phyloP scores from a whole-genome alignment of 1,140 invertebrate genomes.

The Tetraneura akinire region DNA sequence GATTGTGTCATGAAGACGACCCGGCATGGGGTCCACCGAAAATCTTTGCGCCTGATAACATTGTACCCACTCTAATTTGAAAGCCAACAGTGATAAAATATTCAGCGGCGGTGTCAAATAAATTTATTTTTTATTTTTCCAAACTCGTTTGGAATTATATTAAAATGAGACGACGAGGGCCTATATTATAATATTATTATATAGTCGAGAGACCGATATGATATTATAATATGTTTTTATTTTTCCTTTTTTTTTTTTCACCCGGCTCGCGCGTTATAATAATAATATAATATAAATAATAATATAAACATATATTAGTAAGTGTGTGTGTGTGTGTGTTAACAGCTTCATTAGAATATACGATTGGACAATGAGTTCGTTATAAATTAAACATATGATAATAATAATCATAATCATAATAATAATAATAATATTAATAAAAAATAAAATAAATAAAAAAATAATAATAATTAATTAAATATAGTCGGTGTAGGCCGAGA shows the following conservation, averaged over 20 bases:
- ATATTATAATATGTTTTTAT: neutral
- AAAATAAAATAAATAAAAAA: no score
- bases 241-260: neutral
- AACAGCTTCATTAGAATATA: slow-evolving; percentile 50
- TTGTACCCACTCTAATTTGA: slow-evolving; percentile 49
- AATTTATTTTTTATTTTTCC: slow-evolving; percentile 30
- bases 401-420: no score
- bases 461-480: no score
- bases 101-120: slow-evolving; percentile 46
- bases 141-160: slow-evolving; percentile 49
- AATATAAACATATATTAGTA: neutral
- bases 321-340: neutral
- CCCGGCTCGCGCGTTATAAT: neutral
- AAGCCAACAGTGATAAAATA: slow-evolving; percentile 48
- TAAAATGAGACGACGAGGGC: no score
- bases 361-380: slow-evolving; percentile 46
- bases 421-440: no score
- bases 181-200: no score
- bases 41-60: slow-evolving; percentile 41
- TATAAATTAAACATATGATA: slow-evolving; percentile 29
- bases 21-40: slow-evolving; percentile 43
- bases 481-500: slow-evolving; percentile 30
- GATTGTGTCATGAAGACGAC: slow-evolving; percentile 27
- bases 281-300: no score
- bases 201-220: slow-evolving; percentile 9